Evolutionary conservation across 2,113 vertebrate genomes (phyloP), one percentile per base, ranked within the genome.

Genomic region (Tragulus kanchil): DNA sequence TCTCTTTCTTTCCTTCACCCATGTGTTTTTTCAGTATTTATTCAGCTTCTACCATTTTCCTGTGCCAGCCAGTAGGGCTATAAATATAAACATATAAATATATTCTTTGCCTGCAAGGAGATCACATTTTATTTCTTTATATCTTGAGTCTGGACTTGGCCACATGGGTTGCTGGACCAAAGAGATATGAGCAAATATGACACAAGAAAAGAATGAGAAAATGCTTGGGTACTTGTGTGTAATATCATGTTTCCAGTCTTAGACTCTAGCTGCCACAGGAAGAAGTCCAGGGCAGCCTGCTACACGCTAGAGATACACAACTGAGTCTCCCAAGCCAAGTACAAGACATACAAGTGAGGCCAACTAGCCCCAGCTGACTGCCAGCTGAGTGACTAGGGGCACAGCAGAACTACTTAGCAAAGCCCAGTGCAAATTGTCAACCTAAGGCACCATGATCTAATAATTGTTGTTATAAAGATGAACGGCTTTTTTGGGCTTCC

Each of bases 1-100:
- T 86, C 17, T 59, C 10, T 95, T 26, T 81, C 31, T 79, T 89
- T 64, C 26, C n/a, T 95, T 91, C 5, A 73, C 50, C 13, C 65
- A 77, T 78, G 77, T 75, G 42, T 96, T 88, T n/a, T 91, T 21
- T 48, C 50, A 92, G n/a, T 77, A 85, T 92, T 71, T 96, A 82
- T 82, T 67, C 82, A 92, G 67, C n/a, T 79, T 64, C 56, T 96
- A 71, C 11, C 84, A 25, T 85, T 73, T 88, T 42, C n/a, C 45
- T 50, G 48, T 79, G 52, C n/a, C n/a, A 91, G 31, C 42, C 42
- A 52, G 19, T 48, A 75, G 52, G 42, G 42, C 67, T 78, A 48
- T 25, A 82, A 90, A 85, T 56, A 79, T 58, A 52, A 69, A 81
- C 52, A 36, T 36, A 36, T 12, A 82, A 45, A 62, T n/a, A 85